Evolutionary conservation across 2,113 vertebrate species (phyloP), one percentile per base, ranked within the genome.

Genomic region (Pao palembangensis): DNA sequence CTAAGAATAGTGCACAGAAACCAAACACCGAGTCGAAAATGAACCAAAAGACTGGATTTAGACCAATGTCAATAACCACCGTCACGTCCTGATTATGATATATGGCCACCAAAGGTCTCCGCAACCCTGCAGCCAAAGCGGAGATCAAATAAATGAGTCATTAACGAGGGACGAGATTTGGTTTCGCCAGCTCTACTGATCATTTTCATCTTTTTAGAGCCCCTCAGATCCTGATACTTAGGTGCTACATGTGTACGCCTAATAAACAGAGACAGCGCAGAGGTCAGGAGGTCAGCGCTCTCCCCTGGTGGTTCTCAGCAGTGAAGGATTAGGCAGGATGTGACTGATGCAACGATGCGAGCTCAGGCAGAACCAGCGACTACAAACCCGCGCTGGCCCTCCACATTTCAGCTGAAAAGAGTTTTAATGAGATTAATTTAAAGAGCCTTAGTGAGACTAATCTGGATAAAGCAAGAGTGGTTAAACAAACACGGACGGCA

Each of bases 61-160:
- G 64, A 80, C 69, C 73, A 79, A 75, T 83, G 76, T 76, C 84
- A 89, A 88, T 78, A 87, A 75, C 54, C 54, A 62, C 64, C 72
- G 75, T 64, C 80, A 83, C 73, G 71, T 80, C 74, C 79, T 85
- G 87, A 90, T 88, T 81, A 81, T 87, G 80, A 87, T 83, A 61
- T 80, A 86, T 87, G 73, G 64, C 61, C 28, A 71, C 44, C 69
- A 65, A 75, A 80, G 77, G 50, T 51, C 38, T 65, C 56, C 55
- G 79, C 60, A 67, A 73, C 77, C 72, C 21, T 58, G 13, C 74
- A 80, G 75, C 71, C 78, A 85, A 71, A 75, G 48, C 52, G 43
- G 53, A 63, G 54, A 61, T 51, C 61, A 61, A 68, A 68, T 75
- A 69, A 83, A 69, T 41, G 50, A 70, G 43, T 84, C 57, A 76